Evolutionary conservation across 2,888 invertebrate species (phyloP).

Genomic region (Dastarcus helophoroides): DNA sequence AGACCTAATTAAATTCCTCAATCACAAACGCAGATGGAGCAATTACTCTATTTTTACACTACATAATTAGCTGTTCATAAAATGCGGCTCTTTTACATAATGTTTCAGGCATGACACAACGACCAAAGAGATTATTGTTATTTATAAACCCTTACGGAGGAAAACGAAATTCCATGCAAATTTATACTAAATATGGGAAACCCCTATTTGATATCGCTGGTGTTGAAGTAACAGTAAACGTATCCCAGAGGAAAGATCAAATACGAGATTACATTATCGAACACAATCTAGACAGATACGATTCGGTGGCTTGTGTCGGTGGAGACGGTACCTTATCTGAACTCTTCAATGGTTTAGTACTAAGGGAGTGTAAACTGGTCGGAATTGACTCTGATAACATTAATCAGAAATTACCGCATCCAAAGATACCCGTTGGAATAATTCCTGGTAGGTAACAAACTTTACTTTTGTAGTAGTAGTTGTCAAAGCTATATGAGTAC

Average conservation of each 20-base stretch:
- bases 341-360: constrained; percentile 60
- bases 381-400: constrained; percentile 44
- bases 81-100: too few relatives aligned
- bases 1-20: too few relatives aligned
- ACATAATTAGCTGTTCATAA: too few relatives aligned
- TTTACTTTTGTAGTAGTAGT: too few relatives aligned
- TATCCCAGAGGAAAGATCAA: constrained; percentile 67
- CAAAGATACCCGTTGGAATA: constrained; percentile 49
- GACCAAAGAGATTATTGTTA: constrained; percentile 61
- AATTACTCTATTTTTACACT: too few relatives aligned
- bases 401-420: constrained; percentile 38
- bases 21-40: too few relatives aligned
- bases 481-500: too few relatives aligned
- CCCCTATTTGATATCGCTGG: constrained; percentile 53
- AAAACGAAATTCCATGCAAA: constrained; percentile 56
- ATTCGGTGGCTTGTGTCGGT: constrained; percentile 70
- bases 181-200: constrained; percentile 62
- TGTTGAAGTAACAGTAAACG: constrained; percentile 51
- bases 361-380: constrained; percentile 42
- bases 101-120: constrained; percentile 40
- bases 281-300: constrained; percentile 45
- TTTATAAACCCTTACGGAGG: constrained; percentile 83
- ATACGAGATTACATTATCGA: constrained; percentile 55
- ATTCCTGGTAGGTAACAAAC: constrained; percentile 41
- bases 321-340: constrained; percentile 83